These are phyloP conservation scores for Lepidurus apus DNA, from an alignment of 1,140 invertebrate genomes.

Conservation along the genomic window DNA sequence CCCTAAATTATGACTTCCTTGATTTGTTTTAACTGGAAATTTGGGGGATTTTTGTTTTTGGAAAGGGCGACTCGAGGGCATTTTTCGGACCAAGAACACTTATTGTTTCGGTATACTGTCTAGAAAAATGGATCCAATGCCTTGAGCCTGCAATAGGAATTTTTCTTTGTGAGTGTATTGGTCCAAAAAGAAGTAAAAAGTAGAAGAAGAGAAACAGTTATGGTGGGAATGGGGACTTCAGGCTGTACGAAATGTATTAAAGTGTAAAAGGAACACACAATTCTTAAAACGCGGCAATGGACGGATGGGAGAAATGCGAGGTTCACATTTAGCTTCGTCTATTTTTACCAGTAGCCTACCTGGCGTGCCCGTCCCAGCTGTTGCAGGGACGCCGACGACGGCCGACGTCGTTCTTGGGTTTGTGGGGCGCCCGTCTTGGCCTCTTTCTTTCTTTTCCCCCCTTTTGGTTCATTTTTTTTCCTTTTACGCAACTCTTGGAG, in stretches of 20 bases:
- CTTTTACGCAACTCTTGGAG: not conserved
- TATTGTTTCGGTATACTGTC: not conserved
- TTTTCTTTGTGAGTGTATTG: not conserved
- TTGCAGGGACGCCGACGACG: constrained; percentile 12
- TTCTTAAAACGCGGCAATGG: not conserved
- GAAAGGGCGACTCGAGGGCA: not conserved
- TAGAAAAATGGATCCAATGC: not conserved
- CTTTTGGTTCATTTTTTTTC: not conserved
- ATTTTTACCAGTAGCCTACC: constrained; percentile 9
- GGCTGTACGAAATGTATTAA: not conserved
- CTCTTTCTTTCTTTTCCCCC: not conserved
- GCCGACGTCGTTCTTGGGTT: not conserved
- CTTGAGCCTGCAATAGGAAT: not conserved
- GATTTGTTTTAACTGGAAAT: not conserved
- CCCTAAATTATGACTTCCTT: not conserved
- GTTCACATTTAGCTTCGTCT: constrained; percentile 12
- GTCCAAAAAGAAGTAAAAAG: not conserved
- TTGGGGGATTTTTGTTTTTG: not conserved
- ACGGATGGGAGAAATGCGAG: not conserved
- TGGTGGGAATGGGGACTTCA: not conserved
- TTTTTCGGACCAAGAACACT: not conserved
- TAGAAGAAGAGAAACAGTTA: not conserved
- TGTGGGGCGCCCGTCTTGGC: not conserved
- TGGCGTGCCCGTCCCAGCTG: constrained; percentile 6
- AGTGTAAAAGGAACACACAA: not conserved